Percentiles rank a stretch among this genome's conserved stretches.
Conservation (phyloP, 35 echinoderm and acorn worm species). For the Chiridota heheva region DNA sequence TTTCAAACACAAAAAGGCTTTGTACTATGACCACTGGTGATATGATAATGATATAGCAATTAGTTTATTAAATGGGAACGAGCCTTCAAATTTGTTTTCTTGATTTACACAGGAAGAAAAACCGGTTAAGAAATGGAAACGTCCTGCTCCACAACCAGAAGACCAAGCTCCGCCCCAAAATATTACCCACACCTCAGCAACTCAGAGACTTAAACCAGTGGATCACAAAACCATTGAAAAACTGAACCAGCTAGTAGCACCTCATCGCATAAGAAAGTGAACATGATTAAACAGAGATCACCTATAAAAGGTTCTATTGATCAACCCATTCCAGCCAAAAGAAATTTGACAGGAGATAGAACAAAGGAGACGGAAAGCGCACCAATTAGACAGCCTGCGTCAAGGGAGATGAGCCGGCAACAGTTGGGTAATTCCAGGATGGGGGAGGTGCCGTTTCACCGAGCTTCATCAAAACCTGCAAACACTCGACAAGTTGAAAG, state of each 20-base stretch:
- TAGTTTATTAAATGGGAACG: no score
- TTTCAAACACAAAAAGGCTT: no score
- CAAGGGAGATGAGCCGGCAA: conserved; percentile 1
- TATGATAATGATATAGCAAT: no score
- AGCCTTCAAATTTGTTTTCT: no score
- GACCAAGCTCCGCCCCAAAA: no score
- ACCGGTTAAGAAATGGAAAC: conserved; percentile 34
- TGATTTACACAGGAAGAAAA: conserved; percentile 14
- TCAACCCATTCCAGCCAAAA: background rate
- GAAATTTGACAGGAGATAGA: background rate
- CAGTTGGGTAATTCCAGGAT: conserved; percentile 23
- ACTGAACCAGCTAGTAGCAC: conserved; percentile 34
- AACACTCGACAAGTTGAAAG: no score
- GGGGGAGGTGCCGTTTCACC: no score
- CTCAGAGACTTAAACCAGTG: background rate
- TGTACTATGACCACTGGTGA: no score
- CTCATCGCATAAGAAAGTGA: no score
- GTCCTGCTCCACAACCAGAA: conserved; percentile 33
- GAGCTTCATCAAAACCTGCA: no score
- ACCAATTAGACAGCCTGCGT: background rate
- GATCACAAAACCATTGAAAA: conserved; percentile 19
- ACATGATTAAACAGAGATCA: conserved; percentile 45
- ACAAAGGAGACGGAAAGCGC: background rate
- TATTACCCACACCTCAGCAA: conserved; percentile 16
- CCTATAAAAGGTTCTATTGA: conserved; percentile 42